phyloP scores from a whole-genome alignment of 2,113 vertebrate species.

The Gopherus evgoodei region DNA sequence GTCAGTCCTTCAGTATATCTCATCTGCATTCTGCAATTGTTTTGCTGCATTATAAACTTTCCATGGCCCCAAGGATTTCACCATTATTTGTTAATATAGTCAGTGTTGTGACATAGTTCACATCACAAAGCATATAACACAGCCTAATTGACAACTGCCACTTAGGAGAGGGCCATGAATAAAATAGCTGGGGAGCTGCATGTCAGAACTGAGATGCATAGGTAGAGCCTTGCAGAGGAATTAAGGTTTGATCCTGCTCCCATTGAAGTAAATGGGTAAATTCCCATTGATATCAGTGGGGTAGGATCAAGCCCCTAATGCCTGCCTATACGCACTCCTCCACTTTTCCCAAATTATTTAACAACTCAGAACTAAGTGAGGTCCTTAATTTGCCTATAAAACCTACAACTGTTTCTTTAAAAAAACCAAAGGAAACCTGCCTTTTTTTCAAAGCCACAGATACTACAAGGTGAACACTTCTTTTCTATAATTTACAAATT shows the following conservation, averaged over 20 bases:
- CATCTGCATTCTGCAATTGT: not conserved
- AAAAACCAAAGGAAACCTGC: not conserved
- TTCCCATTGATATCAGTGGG: not conserved
- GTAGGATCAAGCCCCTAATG: not conserved
- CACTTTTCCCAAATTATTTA: not conserved
- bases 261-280: not conserved
- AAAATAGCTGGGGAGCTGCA: not conserved
- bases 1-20: not conserved
- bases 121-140: not conserved
- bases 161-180: not conserved
- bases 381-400: not conserved
- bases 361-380: not conserved
- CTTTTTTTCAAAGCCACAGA: not conserved
- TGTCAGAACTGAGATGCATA: not conserved
- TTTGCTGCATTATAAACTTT: not conserved
- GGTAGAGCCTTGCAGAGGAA: not conserved
- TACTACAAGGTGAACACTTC: not conserved
- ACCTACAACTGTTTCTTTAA: not conserved
- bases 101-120: not conserved
- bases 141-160: not conserved
- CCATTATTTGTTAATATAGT: not conserved
- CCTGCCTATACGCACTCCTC: not conserved
- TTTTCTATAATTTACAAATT: not conserved
- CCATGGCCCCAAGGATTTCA: not conserved
- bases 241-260: not conserved